Evolutionary conservation across 2,888 invertebrate species (phyloP).

Genomic region (Pandemis cinnamomeana): DNA sequence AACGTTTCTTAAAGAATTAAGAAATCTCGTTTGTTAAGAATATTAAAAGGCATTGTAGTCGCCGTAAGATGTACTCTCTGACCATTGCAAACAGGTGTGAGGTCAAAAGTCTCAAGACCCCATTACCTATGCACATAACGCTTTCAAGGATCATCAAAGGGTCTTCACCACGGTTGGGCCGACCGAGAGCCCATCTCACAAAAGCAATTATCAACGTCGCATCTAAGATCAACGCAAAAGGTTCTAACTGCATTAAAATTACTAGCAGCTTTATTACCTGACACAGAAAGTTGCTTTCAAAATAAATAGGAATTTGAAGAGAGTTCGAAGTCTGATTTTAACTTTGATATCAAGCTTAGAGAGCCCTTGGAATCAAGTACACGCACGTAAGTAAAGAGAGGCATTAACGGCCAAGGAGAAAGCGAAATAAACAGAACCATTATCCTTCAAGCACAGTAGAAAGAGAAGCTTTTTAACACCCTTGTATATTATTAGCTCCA

Average conservation of each 20-base stretch:
- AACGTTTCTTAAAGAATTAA: too few species aligned
- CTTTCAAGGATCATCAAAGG: background rate
- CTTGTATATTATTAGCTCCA: too few species aligned
- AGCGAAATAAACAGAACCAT: background rate
- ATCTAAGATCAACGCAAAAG: background rate
- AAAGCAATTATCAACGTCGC: conserved; percentile 1
- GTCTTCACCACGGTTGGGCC: background rate
- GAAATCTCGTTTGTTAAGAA: background rate
- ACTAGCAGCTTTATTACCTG: background rate
- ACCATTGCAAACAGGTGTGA: background rate
- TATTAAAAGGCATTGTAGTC: background rate
- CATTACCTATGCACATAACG: background rate
- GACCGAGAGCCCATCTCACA: background rate
- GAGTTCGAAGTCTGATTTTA: background rate
- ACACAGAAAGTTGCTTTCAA: background rate
- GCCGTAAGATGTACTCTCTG: background rate
- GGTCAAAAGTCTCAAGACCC: background rate
- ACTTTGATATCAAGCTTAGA: background rate
- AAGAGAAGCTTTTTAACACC: too few species aligned
- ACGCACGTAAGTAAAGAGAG: background rate
- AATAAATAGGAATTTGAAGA: background rate
- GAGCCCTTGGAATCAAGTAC: background rate
- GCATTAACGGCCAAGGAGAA: background rate
- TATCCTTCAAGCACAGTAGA: background rate
- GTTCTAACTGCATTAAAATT: background rate